Percentiles rank a stretch among this genome's conserved stretches.
phyloP scores from a whole-genome alignment of 2,888 invertebrate species.

The Parnassius apollo region DNA sequence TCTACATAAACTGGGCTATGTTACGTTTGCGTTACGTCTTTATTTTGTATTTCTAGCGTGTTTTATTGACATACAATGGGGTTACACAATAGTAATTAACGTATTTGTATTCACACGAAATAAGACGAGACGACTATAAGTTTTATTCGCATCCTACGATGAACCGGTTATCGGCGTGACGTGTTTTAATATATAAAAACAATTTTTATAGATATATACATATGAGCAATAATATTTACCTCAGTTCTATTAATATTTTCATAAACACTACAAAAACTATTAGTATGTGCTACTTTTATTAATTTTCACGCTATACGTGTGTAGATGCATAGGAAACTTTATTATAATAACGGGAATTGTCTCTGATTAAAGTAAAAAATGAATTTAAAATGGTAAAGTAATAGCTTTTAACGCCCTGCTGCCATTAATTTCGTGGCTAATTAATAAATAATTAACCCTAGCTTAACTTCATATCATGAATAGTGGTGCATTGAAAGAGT shows the following conservation, averaged over 20 bases:
- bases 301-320: no score
- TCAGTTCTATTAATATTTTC: constrained; percentile 10
- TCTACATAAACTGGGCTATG: constrained; percentile 43
- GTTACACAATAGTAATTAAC: constrained; percentile 52
- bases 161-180: constrained; percentile 26
- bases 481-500: no score
- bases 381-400: no score
- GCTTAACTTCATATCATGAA: no score
- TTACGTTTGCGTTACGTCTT: constrained; percentile 47
- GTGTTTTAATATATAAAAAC: neutral
- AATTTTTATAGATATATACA: neutral
- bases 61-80: constrained; percentile 53
- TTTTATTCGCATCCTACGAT: constrained; percentile 29
- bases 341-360: no score
- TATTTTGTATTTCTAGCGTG: constrained; percentile 51
- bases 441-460: no score
- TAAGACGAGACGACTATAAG: constrained; percentile 16
- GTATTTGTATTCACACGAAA: constrained; percentile 32
- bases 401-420: no score
- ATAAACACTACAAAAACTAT: neutral
- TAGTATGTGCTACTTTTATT: no score
- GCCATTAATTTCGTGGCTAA: no score
- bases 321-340: no score
- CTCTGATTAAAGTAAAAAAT: no score
- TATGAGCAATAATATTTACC: neutral